Conservation (phyloP, 2,113 vertebrate species). For the Carettochelys insculpta region DNA sequence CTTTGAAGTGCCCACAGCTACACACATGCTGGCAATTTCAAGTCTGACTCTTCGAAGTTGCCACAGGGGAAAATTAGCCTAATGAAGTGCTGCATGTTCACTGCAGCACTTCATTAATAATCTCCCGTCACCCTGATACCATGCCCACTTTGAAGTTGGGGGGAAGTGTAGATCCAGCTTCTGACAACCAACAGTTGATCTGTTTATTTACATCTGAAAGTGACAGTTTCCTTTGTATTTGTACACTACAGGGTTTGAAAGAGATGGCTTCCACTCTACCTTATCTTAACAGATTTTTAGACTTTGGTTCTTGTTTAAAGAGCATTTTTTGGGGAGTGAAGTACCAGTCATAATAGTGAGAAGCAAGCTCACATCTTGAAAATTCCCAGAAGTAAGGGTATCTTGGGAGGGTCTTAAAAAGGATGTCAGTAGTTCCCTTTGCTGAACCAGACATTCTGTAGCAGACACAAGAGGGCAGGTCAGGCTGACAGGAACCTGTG, state of each 20-base stretch:
- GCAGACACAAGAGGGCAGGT: not conserved
- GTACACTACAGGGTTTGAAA: not conserved
- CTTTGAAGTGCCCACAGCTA: no score
- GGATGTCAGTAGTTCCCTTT: constrained; percentile 40
- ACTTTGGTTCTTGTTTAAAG: not conserved
- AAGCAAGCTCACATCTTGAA: constrained; percentile 35
- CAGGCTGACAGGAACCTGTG: constrained; percentile 19
- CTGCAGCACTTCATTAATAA: no score
- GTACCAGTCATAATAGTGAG: not conserved
- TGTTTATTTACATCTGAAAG: not conserved
- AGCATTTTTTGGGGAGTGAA: not conserved
- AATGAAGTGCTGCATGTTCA: no score
- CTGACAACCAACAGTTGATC: not conserved
- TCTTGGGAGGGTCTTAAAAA: constrained; percentile 49
- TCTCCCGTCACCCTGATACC: no score
- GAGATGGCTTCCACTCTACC: not conserved
- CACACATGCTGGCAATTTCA: no score
- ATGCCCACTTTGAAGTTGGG: no score
- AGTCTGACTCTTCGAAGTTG: no score
- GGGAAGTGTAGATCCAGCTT: no score
- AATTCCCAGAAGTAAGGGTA: constrained; percentile 17
- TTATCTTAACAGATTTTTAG: not conserved
- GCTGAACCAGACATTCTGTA: not conserved
- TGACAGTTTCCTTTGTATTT: not conserved
- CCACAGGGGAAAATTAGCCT: no score